Conservation (phyloP, 2,888 invertebrate genomes). For the Mactromeris polynyma region DNA sequence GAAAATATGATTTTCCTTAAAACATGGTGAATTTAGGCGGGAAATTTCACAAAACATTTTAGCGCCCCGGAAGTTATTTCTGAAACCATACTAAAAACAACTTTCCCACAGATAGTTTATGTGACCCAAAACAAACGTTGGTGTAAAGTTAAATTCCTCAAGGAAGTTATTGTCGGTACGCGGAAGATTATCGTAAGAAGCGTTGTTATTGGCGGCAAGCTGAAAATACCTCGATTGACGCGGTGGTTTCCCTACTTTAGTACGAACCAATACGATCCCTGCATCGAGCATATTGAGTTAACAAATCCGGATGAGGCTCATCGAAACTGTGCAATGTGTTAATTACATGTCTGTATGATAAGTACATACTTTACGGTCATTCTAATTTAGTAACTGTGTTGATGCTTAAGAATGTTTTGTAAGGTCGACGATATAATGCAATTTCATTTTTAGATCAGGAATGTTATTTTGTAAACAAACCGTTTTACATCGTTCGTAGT, state of each 20-base stretch:
- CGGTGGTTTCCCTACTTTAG: neutral
- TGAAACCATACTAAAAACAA: neutral
- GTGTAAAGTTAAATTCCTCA: neutral
- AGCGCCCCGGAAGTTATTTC: neutral
- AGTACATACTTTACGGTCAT: too few species aligned
- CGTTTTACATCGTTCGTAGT: too few species aligned
- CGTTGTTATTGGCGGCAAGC: neutral
- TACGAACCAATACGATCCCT: neutral
- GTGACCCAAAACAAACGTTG: neutral
- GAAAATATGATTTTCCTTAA: neutral
- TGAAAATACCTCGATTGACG: neutral
- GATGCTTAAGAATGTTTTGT: too few species aligned
- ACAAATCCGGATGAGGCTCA: neutral
- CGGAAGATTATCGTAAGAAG: neutral
- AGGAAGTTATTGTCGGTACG: neutral
- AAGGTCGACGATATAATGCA: too few species aligned
- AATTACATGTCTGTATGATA: neutral
- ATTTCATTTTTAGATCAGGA: too few species aligned
- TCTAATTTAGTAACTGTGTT: too few species aligned
- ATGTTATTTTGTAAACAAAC: too few species aligned
- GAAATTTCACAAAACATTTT: neutral
- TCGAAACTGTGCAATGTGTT: neutral
- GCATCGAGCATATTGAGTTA: neutral
- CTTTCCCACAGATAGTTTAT: neutral
- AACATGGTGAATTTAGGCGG: neutral